Percentiles rank a stretch among this genome's conserved stretches.
These are phyloP conservation scores for Nemotelus nigrinus DNA, from an alignment of 2,888 invertebrate species.

Conservation along the genomic window DNA sequence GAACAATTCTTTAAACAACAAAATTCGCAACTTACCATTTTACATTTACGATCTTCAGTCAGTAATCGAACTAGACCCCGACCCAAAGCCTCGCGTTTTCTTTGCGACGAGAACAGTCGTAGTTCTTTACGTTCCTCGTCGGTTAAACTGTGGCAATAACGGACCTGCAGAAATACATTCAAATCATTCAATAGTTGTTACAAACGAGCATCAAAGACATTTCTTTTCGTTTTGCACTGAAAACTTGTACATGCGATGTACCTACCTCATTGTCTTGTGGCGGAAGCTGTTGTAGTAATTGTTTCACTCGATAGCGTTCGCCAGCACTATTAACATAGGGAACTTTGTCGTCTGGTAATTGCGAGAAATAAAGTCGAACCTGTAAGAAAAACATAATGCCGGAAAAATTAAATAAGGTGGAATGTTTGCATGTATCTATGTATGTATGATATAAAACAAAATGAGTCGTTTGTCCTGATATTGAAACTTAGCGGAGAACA, in stretches of 20 bases:
- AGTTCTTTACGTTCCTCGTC: slow-evolving; percentile 95
- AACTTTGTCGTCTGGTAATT: slow-evolving; percentile 95
- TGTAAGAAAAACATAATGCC: slow-evolving; percentile 63
- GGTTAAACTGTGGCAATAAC: slow-evolving; percentile 93
- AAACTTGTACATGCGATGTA: neutral
- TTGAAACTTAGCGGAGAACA: neutral
- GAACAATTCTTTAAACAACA: too few species aligned
- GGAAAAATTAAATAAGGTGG: neutral
- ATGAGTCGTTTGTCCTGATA: neutral
- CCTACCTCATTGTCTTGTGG: slow-evolving; percentile 93
- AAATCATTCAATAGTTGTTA: neutral
- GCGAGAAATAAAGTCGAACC: slow-evolving; percentile 98
- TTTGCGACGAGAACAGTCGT: slow-evolving; percentile 89
- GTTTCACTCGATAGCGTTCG: slow-evolving; percentile 92
- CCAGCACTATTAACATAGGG: slow-evolving; percentile 97
- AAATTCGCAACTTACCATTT: slow-evolving; percentile 73
- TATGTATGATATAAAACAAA: neutral
- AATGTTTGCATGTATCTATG: too few species aligned
- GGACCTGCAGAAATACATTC: slow-evolving; percentile 69
- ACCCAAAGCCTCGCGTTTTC: slow-evolving; percentile 95
- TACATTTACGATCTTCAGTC: slow-evolving; percentile 78
- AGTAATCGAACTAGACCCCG: slow-evolving; percentile 89
- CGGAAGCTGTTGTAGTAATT: slow-evolving; percentile 94
- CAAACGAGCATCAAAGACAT: neutral
- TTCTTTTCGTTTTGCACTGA: neutral